Base-by-base conservation (phyloP, 2,797 vertebrate genomes). In the Megaceryle alcyon region DNA sequence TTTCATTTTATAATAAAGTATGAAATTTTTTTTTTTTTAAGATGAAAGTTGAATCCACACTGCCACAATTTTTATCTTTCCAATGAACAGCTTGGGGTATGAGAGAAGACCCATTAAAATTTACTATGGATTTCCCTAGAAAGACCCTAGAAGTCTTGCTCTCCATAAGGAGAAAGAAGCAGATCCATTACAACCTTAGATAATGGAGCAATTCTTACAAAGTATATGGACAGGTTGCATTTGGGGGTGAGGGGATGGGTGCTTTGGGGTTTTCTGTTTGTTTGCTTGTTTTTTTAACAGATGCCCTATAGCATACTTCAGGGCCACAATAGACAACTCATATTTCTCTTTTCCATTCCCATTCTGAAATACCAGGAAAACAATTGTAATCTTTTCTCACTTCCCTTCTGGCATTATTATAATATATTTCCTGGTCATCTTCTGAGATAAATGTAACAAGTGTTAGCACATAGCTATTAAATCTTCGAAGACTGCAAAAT, bases 381-480 rank as follows among this genome's bases (percentile, higher is more conserved):
- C 53, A 90, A 83, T n/a, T 86, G 29, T 35, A 59, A 29, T 92
- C 14, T 53, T 61, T 76, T 86, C 82, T 69, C 22, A 7, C 49
- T 92, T 92, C 16, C 61, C 53, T 83, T 86, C 82, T 90, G 82
- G 84, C 14, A 3, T 89, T 78, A 46, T 81, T 54, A 73, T 87
- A 91, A 86, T 78, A 33, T 65, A 80, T 93, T 91, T 95, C 72
- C 44, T 28, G 29, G 25, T 28, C 12, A 72, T 33, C 46, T 68
- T 91, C 77, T 83, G 72, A 85, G 82, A 83, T 94, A 89, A 93
- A 94, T 76, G 72, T 91, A 91, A 78, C 65, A 83, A 72, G 61
- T 88, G 46, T 83, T 92, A 91, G n/a, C 69, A 90, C 69, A 66
- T 33, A 86, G 49, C 85, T 90, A 86, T 89, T 95, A 96, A 86